Evolutionary conservation across 2,113 vertebrate species (phyloP).

Genomic region (Procapra przewalskii): DNA sequence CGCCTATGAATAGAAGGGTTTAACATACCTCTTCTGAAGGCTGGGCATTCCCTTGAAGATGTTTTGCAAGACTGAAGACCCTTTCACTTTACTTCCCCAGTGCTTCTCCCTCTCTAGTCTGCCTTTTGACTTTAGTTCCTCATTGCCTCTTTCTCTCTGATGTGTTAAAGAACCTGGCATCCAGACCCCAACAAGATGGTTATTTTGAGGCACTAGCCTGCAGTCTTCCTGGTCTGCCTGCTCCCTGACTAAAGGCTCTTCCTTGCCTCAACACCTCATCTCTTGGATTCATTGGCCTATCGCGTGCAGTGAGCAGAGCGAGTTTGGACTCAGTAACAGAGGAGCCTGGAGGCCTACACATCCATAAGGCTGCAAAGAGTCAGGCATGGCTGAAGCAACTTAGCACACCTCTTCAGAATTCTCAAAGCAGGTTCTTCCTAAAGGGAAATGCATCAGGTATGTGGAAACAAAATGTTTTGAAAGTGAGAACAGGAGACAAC

Average conservation of each 20-base stretch:
- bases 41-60: background rate
- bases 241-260: background rate
- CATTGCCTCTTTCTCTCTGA: background rate
- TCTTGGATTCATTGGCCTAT: background rate
- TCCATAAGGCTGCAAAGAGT: background rate
- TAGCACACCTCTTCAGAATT: background rate
- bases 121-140: background rate
- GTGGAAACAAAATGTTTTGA: background rate
- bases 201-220: background rate
- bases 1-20: background rate
- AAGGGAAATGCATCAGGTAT: background rate
- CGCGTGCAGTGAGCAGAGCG: accelerated
- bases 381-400: background rate
- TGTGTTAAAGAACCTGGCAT: background rate
- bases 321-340: background rate
- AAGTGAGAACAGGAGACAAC: background rate
- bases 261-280: background rate
- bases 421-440: background rate
- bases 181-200: background rate
- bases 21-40: background rate
- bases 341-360: background rate
- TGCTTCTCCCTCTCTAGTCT: background rate
- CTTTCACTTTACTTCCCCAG: background rate
- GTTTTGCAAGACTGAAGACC: background rate
- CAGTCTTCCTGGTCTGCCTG: background rate